Percentiles rank a stretch among this genome's conserved stretches.
Evolutionary conservation across 2,888 invertebrate species (phyloP).

Genomic region (Harmothoe impar): DNA sequence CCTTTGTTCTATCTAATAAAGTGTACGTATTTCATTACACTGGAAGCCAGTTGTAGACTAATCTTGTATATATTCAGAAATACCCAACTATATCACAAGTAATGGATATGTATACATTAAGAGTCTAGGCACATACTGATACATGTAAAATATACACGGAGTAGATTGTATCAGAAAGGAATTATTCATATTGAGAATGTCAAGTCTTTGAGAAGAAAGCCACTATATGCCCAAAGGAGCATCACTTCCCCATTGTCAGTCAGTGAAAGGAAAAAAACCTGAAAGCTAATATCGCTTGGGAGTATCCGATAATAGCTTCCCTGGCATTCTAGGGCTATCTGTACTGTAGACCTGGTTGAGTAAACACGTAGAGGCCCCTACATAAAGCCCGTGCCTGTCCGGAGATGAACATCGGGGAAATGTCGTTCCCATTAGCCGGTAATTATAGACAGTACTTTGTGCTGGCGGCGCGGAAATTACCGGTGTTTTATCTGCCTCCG

Average conservation of each 20-base stretch:
- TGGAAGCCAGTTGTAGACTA: too few relatives aligned
- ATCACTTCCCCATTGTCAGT: neutral
- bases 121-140: too few relatives aligned
- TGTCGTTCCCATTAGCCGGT: constrained; percentile 25
- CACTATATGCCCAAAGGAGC: neutral
- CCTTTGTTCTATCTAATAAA: too few relatives aligned
- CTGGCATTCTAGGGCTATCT: neutral
- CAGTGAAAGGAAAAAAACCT: neutral
- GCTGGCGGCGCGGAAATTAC: constrained; percentile 17
- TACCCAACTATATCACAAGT: too few relatives aligned
- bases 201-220: neutral
- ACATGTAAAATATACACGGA: too few relatives aligned
- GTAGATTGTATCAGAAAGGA: too few relatives aligned
- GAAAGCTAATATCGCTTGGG: neutral
- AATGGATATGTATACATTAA: too few relatives aligned
- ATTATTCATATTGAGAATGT: neutral
- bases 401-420: constrained; percentile 39
- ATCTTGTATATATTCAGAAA: too few relatives aligned
- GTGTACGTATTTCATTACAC: too few relatives aligned
- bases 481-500: neutral
- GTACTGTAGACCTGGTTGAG: neutral
- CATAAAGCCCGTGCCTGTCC: neutral
- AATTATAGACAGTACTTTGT: constrained; percentile 5
- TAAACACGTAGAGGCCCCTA: neutral
- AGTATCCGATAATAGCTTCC: neutral